Evolutionary conservation across 2,888 invertebrate species (phyloP), one percentile per base, ranked within the genome.

Genomic region (Drosophila nr. perissopoda): DNA sequence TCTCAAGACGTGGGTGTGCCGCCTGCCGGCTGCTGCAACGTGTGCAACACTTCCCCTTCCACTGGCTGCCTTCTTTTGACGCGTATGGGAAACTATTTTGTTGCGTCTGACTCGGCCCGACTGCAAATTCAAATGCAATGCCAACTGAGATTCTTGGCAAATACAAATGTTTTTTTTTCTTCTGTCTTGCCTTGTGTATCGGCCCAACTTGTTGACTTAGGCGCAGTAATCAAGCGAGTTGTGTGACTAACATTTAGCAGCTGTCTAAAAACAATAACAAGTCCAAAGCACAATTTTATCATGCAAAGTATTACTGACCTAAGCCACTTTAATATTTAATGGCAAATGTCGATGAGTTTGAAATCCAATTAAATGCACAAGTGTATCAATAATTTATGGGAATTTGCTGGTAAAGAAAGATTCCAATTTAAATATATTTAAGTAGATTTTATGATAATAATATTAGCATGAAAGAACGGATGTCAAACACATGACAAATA

Each of bases 221-320:
- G 13, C 62, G 48, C 58, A 63, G 56, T 63, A 77, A 77, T 25
- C 21, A 16, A 34, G 53, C 34, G 16, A 25, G 16, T 45, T 45
- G 45, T 45, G 45, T 45, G 16, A 56, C 38, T 51, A 21, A 21
- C 33, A 57, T 67, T 59, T 31, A 31, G 33, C 33, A 38, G 51
- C 34, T 53, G 40, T 58, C 67, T 85, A 67, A 76, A 80, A 73
- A 83, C 68, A 73, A 76, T 69, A 64, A 54, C 79, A 79, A 62
- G 66, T 64, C 45, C 40, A 57, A 73, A 29, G 61, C 40, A 34
- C 42, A 40, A 57, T 42, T 59, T 82, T 66, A 76, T 80, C 71
- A 69, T 42, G 34, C 60, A 31, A 29, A 48, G 38, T 48, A 70
- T 82, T 67, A 80, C 86, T 87, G 83, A 85, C 83, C 85, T 83